phyloP scores from a whole-genome alignment of 2,888 invertebrate species.

The Hypomecis atomaria region DNA sequence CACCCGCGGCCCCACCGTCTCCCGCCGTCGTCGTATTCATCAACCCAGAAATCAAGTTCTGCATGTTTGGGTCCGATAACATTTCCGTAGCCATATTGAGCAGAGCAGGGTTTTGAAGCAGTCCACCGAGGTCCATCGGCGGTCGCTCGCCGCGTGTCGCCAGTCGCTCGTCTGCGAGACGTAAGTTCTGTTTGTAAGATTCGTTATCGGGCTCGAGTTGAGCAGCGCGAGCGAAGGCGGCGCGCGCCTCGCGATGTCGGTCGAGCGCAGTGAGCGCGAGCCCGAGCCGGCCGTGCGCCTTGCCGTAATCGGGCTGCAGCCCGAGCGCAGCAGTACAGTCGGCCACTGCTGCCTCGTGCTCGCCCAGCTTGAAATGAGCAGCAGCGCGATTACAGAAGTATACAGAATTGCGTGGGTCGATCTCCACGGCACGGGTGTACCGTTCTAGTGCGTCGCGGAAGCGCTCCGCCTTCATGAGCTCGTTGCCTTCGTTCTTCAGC shows the following conservation, averaged over 20 bases:
- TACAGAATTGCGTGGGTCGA: conserved; percentile 95
- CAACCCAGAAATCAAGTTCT: conserved; percentile 88
- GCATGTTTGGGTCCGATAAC: conserved; percentile 93
- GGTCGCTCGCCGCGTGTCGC: conserved; percentile 87
- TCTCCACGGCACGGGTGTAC: conserved; percentile 95
- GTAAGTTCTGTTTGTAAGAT: conserved; percentile 94
- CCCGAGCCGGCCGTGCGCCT: conserved; percentile 97
- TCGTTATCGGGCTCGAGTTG: conserved; percentile 97
- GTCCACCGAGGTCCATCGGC: conserved; percentile 84
- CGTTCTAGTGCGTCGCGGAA: conserved; percentile 92
- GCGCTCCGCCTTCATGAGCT: conserved; percentile 93
- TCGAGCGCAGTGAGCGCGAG: conserved; percentile 94
- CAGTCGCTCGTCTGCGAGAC: conserved; percentile 90
- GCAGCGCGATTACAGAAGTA: conserved; percentile 99
- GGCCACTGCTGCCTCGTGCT: conserved; percentile 92
- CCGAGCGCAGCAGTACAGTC: conserved; percentile 96
- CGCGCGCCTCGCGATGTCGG: conserved; percentile 92
- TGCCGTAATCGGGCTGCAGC: conserved; percentile 96
- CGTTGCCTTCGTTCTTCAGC: conserved; percentile 94
- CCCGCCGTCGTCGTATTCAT: conserved; percentile 67
- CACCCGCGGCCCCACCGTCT: conserved; percentile 46
- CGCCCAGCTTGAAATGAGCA: conserved; percentile 94
- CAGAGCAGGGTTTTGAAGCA: conserved; percentile 92
- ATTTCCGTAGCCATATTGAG: conserved; percentile 94
- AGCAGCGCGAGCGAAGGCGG: conserved; percentile 94